These are phyloP conservation scores for Labrus mixtus DNA, from an alignment of 2,113 vertebrate species.

Conservation along the genomic window DNA sequence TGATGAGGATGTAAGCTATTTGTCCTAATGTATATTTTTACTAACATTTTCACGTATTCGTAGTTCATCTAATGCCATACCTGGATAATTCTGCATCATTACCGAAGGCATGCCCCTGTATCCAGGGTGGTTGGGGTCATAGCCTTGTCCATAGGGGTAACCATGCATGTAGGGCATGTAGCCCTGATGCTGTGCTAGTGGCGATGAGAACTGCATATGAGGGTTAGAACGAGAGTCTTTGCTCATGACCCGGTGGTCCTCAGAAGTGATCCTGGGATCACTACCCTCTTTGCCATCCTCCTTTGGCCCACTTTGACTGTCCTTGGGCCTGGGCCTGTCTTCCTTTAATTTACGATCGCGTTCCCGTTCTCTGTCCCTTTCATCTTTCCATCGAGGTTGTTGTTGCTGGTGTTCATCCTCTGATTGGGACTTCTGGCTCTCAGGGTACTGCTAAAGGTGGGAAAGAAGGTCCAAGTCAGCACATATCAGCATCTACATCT, in stretches of 20 bases:
- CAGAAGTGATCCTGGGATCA: conserved; percentile 86
- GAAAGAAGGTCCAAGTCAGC: conserved; percentile 60
- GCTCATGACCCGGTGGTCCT: conserved; percentile 90
- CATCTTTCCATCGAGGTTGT: conserved; percentile 91
- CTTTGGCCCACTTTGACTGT: conserved; percentile 85
- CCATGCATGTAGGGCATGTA: conserved; percentile 99
- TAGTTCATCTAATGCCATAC: conserved; percentile 77
- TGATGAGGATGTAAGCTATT: neutral
- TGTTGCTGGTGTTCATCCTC: conserved; percentile 91
- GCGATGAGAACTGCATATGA: conserved; percentile 95
- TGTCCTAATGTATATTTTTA: neutral
- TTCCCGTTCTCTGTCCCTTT: conserved; percentile 81
- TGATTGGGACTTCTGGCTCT: conserved; percentile 91
- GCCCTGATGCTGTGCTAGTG: conserved; percentile 95
- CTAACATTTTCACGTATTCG: neutral
- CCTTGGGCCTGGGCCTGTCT: conserved; percentile 91
- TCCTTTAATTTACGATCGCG: conserved; percentile 96
- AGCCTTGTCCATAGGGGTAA: conserved; percentile 97
- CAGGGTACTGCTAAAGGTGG: conserved; percentile 90
- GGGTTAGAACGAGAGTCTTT: conserved; percentile 93
- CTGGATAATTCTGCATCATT: conserved; percentile 99
- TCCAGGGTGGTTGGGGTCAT: conserved; percentile 96
- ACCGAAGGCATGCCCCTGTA: conserved; percentile 96
- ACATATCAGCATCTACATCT: neutral
- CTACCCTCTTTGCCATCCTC: conserved; percentile 91